Evolutionary conservation across 1,140 invertebrate species (phyloP).

Genomic region (Teleopsis dalmanni): DNA sequence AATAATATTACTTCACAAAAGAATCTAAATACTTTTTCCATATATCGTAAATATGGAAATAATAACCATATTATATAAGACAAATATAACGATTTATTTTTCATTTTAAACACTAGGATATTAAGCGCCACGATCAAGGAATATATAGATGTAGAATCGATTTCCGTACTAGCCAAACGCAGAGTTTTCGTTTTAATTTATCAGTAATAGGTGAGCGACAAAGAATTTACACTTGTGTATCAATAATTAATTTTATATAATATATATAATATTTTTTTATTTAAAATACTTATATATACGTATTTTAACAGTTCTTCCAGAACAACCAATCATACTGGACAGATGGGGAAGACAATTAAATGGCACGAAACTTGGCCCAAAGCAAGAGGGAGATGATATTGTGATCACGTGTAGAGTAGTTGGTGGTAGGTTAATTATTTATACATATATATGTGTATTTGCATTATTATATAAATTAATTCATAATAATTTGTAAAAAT

Average conservation of each 20-base stretch:
- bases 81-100: no score
- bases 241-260: not conserved
- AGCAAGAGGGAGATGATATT: conserved; percentile 62
- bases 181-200: conserved; percentile 79
- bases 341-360: conserved; percentile 62
- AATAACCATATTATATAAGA: no score
- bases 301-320: conserved; percentile 65
- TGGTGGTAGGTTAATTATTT: conserved; percentile 46
- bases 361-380: conserved; percentile 67
- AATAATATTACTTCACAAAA: no score
- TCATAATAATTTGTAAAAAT: no score
- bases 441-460: not conserved
- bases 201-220: conserved; percentile 76
- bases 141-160: conserved; percentile 82
- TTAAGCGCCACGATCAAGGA: conserved; percentile 75
- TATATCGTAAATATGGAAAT: no score
- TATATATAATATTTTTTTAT: not conserved
- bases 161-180: conserved; percentile 78
- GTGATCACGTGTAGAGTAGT: conserved; percentile 53
- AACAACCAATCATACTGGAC: conserved; percentile 75
- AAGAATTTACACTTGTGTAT: not conserved
- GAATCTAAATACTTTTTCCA: no score
- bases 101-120: conserved; percentile 54
- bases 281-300: conserved; percentile 8
- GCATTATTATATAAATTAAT: not conserved